These are phyloP conservation scores for Muntiacus reevesi DNA, from an alignment of 2,113 vertebrate species.

Conservation along the genomic window DNA sequence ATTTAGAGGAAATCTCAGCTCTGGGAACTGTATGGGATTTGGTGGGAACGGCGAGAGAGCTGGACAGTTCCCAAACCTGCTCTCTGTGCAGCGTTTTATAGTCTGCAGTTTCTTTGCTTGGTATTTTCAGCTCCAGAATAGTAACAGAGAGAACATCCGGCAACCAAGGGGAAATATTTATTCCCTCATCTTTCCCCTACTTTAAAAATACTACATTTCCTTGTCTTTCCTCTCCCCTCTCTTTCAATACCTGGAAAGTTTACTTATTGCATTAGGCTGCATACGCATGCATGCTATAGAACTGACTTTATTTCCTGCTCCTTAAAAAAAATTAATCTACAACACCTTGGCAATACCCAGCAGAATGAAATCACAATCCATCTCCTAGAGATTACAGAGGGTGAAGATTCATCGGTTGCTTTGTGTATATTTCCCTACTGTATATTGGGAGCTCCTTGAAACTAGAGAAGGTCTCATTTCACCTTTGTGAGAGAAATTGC, in stretches of 20 bases:
- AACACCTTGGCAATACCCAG: not conserved
- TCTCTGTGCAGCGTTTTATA: not conserved
- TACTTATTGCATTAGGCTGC: not conserved
- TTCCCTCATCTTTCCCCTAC: not conserved
- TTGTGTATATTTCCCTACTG: not conserved
- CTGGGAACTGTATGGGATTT: not conserved
- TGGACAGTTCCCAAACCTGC: constrained; percentile 42
- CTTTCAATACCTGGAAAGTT: not conserved
- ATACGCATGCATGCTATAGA: not conserved
- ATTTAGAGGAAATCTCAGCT: constrained; percentile 48
- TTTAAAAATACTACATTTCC: not conserved
- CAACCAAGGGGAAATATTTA: constrained; percentile 29
- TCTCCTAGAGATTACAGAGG: not conserved
- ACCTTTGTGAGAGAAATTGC: not conserved
- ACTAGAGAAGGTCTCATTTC: not conserved
- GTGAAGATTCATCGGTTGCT: not conserved
- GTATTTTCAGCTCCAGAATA: constrained; percentile 12
- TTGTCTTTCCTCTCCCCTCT: not conserved
- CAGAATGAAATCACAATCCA: not conserved
- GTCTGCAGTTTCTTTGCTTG: constrained; percentile 11
- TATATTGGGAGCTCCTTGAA: not conserved
- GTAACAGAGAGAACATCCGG: constrained; percentile 31
- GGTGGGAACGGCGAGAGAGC: not conserved
- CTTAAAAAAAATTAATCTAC: not conserved
- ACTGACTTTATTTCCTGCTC: not conserved